Base-by-base conservation (phyloP, 1,140 invertebrate genomes). In the Drosophila repletoides region DNA sequence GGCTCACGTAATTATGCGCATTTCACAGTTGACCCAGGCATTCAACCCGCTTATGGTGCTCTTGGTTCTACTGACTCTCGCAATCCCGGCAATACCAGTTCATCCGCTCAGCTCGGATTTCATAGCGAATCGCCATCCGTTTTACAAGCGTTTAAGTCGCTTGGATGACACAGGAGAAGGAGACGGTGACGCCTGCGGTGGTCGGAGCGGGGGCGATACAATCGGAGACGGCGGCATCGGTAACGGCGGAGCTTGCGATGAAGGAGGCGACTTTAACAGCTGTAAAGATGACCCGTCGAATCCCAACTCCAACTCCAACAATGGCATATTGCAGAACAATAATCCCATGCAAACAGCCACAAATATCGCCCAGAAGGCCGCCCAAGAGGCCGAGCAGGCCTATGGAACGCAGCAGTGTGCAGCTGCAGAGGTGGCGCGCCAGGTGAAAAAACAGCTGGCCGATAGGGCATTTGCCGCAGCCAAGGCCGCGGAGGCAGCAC, bases 361-460 rank as follows among this genome's bases (percentile, higher is more conserved):
- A 0, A 93, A 90, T 72, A 93, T 94, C 51, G 93, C 93, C 0
- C 92, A 93, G 61, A 93, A 94, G 70, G 93, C 93, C 0, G 93
- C 93, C 0, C 91, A 92, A 17, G 93, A 93, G 71, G 93, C 93
- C 0, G 93, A 93, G 69, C 92, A 92, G 1, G 93, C 93, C 1
- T 93, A 93, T 26, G 93, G 93, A 17, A 93, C 93, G 0, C 93
- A 94, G 68, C 92, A 92, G 56, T 92, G 93, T 2, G 93, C 93
- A 0, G 93, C 93, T 4, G 91, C 92, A 28, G 93, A 93, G 68
- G 93, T 93, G 9, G 91, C 93, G n/a, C 93, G 91, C 17, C 86
- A 94, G 91, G 93, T 94, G 7, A 94, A 94, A 87, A 91, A 92
- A 9, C 93, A 94, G 88, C 71, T 94, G 46, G 94, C 93, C 0